These are phyloP conservation scores for Sigmodon hispidus DNA, from an alignment of 2,113 vertebrate genomes.

Conservation along the genomic window DNA sequence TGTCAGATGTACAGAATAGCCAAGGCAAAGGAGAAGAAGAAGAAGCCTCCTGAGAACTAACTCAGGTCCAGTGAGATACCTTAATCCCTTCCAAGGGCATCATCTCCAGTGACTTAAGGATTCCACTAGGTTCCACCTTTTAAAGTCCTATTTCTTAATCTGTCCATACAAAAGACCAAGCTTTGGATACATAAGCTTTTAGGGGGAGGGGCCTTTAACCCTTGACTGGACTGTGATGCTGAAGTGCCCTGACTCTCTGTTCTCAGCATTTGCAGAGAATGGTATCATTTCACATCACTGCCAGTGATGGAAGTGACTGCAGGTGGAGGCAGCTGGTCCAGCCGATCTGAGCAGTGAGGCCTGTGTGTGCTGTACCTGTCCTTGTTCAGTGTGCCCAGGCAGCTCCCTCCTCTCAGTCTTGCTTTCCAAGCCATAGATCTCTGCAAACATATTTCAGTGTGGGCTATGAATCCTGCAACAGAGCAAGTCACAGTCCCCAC, in stretches of 20 bases:
- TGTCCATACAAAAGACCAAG: not conserved
- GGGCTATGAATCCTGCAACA: not conserved
- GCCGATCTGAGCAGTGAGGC: not conserved
- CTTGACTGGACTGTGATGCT: not conserved
- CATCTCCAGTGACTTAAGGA: not conserved
- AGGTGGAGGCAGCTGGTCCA: not conserved
- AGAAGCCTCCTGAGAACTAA: not conserved
- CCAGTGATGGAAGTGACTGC: not conserved
- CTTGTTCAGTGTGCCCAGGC: not conserved
- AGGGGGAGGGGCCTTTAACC: not conserved
- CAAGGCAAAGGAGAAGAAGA: no score
- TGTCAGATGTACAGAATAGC: not conserved
- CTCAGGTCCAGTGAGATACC: not conserved
- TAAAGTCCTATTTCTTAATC: not conserved
- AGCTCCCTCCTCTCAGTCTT: not conserved
- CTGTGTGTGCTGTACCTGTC: not conserved
- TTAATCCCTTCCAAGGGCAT: not conserved
- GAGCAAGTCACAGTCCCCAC: not conserved
- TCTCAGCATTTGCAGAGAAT: accelerated
- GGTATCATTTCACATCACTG: not conserved
- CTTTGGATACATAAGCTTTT: not conserved
- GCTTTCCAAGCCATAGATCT: not conserved
- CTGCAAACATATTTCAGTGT: not conserved
- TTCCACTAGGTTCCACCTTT: not conserved
- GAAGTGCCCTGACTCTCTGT: not conserved